Conservation (phyloP, 2,113 vertebrate species). For the Centrocercus urophasianus region DNA sequence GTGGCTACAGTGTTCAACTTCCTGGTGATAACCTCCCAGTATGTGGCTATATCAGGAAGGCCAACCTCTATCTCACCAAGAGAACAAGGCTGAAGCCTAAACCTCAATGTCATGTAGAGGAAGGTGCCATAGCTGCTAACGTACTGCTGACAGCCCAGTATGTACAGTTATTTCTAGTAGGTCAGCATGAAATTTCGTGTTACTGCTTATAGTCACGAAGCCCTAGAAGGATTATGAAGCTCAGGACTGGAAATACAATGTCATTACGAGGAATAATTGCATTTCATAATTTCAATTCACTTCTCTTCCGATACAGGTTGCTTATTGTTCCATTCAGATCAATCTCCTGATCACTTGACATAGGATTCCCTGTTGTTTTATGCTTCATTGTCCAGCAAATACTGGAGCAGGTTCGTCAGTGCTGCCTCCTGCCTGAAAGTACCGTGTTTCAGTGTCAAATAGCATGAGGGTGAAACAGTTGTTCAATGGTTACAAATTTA, state of each 20-base stretch:
- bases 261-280: neutral
- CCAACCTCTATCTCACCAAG: neutral
- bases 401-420: neutral
- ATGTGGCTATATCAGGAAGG: neutral
- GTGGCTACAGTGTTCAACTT: neutral
- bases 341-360: neutral
- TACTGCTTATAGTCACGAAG: neutral
- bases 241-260: neutral
- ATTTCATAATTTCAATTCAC: neutral
- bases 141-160: neutral
- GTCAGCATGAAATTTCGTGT: neutral
- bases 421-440: neutral
- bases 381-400: neutral
- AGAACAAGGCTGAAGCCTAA: neutral
- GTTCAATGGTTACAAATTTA: neutral
- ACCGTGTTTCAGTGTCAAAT: neutral
- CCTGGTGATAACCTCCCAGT: neutral
- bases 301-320: neutral
- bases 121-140: neutral
- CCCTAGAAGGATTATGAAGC: neutral
- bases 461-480: neutral
- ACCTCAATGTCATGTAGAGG: neutral
- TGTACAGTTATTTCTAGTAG: neutral
- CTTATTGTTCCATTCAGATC: neutral
- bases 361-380: neutral